A percentile compares a stretch with the other conserved stretches of the same genome.
Evolutionary conservation across 2,113 vertebrate genomes (phyloP).

Genomic region (Oplegnathus fasciatus): DNA sequence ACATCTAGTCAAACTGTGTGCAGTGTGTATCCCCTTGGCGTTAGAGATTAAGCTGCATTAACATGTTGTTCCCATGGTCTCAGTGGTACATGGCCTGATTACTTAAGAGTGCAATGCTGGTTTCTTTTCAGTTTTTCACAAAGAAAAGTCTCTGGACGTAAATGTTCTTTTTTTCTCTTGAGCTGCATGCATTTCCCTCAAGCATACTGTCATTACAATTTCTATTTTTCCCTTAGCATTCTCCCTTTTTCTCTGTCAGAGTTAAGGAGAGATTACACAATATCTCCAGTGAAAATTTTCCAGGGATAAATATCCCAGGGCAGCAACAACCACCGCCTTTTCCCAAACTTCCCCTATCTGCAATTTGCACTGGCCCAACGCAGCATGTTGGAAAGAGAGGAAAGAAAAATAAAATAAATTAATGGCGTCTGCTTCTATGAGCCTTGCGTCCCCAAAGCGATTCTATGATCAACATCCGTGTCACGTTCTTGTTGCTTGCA

Average conservation of each 20-base stretch:
- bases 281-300: constrained; percentile 66
- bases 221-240: constrained; percentile 62
- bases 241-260: constrained; percentile 64
- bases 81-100: constrained; percentile 61
- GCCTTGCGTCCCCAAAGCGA: constrained; percentile 59
- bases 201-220: constrained; percentile 76
- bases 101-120: constrained; percentile 65
- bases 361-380: constrained; percentile 56
- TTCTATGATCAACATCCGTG: constrained; percentile 51
- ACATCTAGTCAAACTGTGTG: constrained; percentile 39
- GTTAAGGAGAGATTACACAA: constrained; percentile 72
- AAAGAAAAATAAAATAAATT: constrained; percentile 47
- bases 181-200: constrained; percentile 71
- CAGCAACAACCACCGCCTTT: constrained; percentile 55
- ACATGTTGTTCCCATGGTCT: constrained; percentile 68
- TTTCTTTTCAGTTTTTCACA: constrained; percentile 64
- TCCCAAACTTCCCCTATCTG: constrained; percentile 52
- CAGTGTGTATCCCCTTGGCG: constrained; percentile 57
- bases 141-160: constrained; percentile 52
- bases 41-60: constrained; percentile 71
- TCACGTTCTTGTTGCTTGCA: constrained; percentile 44
- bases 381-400: constrained; percentile 36
- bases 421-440: constrained; percentile 42
- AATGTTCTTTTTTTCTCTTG: constrained; percentile 43
- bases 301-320: constrained; percentile 75